phyloP scores from a whole-genome alignment of 2,888 invertebrate genomes.

The Ochlodes sylvanus region DNA sequence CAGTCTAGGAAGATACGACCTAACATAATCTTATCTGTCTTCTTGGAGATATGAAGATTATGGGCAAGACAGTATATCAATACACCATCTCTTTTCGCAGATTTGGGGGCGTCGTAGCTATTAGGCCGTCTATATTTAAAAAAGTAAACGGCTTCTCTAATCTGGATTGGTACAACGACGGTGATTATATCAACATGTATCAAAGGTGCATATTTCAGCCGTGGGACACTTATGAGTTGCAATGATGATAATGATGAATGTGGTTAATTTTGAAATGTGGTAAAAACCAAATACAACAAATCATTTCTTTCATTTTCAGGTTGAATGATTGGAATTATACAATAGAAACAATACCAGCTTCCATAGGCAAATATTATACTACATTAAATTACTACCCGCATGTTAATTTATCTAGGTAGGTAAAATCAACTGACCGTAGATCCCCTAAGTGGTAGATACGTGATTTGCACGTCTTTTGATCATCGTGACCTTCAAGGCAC shows the following conservation, averaged over 20 bases:
- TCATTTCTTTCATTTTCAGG: slow-evolving; percentile 37
- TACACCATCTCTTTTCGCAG: slow-evolving; percentile 40
- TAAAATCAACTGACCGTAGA: too few species aligned
- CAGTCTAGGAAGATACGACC: too few species aligned
- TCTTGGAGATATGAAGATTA: neutral
- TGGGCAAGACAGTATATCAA: too few species aligned
- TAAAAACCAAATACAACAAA: too few species aligned
- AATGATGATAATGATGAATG: too few species aligned
- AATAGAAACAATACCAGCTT: slow-evolving; percentile 39
- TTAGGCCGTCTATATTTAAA: slow-evolving; percentile 91
- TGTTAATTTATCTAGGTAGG: neutral
- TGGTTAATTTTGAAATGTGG: too few species aligned
- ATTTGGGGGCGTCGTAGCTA: slow-evolving; percentile 93
- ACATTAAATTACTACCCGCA: slow-evolving; percentile 13
- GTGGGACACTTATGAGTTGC: too few species aligned
- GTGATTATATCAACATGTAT: slow-evolving; percentile 96
- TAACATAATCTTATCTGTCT: neutral
- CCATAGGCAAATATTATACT: slow-evolving; percentile 39
- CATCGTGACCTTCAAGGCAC: too few species aligned
- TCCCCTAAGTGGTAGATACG: too few species aligned
- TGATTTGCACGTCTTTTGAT: too few species aligned
- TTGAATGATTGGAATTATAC: slow-evolving; percentile 41
- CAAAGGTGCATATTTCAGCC: slow-evolving; percentile 82
- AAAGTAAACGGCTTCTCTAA: slow-evolving; percentile 95
- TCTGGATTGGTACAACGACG: slow-evolving; percentile 96